phyloP scores from a whole-genome alignment of 92 coral and sea anemone species.

The Virgularia gustaviana region DNA sequence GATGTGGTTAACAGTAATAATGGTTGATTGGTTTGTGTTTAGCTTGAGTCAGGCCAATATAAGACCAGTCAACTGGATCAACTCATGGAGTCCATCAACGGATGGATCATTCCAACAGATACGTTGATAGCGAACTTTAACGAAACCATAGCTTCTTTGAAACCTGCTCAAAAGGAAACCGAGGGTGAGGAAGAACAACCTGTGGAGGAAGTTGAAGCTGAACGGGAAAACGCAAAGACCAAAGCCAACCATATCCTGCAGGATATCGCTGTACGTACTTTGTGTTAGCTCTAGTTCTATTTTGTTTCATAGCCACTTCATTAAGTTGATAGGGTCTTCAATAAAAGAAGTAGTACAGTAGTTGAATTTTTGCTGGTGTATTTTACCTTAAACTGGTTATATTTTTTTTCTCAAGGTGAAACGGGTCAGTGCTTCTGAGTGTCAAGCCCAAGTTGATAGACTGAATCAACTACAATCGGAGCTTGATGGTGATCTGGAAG shows the following conservation, averaged over 20 bases:
- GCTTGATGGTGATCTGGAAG: not conserved
- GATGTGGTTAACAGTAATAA: too few species aligned
- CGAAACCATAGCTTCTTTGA: too few species aligned
- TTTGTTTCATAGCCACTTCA: not conserved
- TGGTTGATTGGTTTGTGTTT: too few species aligned
- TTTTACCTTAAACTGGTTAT: not conserved
- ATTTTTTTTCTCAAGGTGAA: not conserved
- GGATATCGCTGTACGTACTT: conserved; percentile 25
- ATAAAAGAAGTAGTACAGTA: not conserved
- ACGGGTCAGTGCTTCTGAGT: conserved; percentile 13
- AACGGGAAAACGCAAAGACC: not conserved
- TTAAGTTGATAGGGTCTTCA: not conserved
- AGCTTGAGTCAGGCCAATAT: conserved; percentile 16
- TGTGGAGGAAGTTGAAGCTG: not conserved
- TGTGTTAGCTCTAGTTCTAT: not conserved
- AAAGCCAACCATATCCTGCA: conserved; percentile 8
- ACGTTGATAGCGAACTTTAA: conserved; percentile 12
- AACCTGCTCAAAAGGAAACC: not conserved
- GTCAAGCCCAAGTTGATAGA: conserved; percentile 13
- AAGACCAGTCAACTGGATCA: conserved; percentile 11
- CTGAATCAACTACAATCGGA: conserved; percentile 22
- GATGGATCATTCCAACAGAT: not conserved
- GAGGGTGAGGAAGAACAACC: not conserved
- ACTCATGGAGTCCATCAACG: conserved; percentile 1
- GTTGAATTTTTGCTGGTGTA: too few species aligned